Evolutionary conservation across 2,113 vertebrate species (phyloP).

Genomic region (Stomatorhinus ivindoensis): DNA sequence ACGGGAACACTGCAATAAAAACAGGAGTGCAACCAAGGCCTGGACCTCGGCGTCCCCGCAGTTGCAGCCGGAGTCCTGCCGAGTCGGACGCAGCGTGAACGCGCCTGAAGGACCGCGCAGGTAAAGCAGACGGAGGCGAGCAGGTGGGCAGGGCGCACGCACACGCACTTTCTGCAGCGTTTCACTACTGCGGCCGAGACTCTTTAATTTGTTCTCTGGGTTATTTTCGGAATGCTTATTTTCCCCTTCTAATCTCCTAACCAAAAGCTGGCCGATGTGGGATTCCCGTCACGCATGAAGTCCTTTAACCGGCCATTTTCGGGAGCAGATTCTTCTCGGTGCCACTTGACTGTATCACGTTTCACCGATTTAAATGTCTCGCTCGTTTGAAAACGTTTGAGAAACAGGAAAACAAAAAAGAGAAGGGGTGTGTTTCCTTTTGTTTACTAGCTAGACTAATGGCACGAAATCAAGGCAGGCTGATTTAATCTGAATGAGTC

Average conservation of each 20-base stretch:
- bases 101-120: background rate
- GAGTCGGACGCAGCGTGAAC: background rate
- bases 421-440: background rate
- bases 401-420: background rate
- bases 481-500: background rate
- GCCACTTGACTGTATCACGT: background rate
- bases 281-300: background rate
- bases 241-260: background rate
- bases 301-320: background rate
- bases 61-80: background rate
- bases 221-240: background rate
- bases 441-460: background rate
- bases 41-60: background rate
- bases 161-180: background rate
- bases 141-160: background rate
- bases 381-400: background rate
- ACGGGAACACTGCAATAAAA: background rate
- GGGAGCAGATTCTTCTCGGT: background rate
- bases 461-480: background rate
- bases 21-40: background rate
- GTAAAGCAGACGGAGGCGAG: background rate
- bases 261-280: background rate
- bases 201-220: background rate
- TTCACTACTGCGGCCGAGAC: background rate
- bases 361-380: background rate